These are phyloP conservation scores for Pterophyllum scalare DNA, from an alignment of 2,113 vertebrate species.

Conservation along the genomic window DNA sequence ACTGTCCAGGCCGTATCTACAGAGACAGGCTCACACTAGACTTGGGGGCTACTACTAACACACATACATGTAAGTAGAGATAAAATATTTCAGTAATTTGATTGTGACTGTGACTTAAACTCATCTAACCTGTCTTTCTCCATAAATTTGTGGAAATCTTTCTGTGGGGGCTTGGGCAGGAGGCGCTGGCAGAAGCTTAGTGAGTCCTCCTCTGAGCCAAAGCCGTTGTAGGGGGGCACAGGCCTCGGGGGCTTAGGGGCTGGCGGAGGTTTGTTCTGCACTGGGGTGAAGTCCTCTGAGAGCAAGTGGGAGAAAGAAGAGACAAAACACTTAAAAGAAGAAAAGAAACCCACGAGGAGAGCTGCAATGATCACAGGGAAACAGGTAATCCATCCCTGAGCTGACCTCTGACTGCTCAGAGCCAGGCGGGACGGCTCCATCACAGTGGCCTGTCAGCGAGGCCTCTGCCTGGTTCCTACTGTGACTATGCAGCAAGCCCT, in stretches of 20 bases:
- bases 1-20: slow-evolving; percentile 83
- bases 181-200: slow-evolving; percentile 85
- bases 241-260: slow-evolving; percentile 74
- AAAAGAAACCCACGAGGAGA: slow-evolving; percentile 22
- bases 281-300: slow-evolving; percentile 87
- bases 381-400: slow-evolving; percentile 53
- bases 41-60: not conserved
- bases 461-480: slow-evolving; percentile 30
- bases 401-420: slow-evolving; percentile 55
- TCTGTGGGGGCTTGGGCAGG: slow-evolving; percentile 78
- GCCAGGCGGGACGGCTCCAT: slow-evolving; percentile 62
- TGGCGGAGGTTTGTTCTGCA: slow-evolving; percentile 79
- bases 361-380: slow-evolving; percentile 28
- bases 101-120: slow-evolving; percentile 11
- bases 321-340: slow-evolving; percentile 38
- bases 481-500: slow-evolving; percentile 66
- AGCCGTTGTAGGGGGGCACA: slow-evolving; percentile 90
- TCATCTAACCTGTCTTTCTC: slow-evolving; percentile 88
- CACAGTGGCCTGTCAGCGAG: slow-evolving; percentile 46
- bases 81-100: not conserved
- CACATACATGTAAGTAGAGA: not conserved
- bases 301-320: slow-evolving; percentile 21
- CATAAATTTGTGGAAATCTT: slow-evolving; percentile 85
- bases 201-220: slow-evolving; percentile 95
- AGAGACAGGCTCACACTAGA: not conserved